A percentile compares a stretch with the other conserved stretches of the same genome.
phyloP scores from a whole-genome alignment of 2,113 vertebrate species.

The Otus sunia region DNA sequence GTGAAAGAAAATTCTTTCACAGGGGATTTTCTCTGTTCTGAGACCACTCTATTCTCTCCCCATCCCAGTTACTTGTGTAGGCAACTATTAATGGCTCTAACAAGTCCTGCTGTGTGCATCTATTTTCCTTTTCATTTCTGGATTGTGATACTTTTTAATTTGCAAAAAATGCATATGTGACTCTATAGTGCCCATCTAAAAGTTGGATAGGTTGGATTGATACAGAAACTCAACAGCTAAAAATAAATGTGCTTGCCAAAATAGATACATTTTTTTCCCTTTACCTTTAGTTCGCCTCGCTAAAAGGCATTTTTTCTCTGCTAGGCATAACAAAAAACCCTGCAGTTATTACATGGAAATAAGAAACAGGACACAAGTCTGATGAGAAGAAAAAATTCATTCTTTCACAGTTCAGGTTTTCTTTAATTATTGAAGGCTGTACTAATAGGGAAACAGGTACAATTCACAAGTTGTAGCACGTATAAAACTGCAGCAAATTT shows the following conservation, averaged over 20 bases:
- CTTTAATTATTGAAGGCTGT: not conserved
- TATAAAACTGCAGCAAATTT: not conserved
- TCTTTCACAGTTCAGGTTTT: not conserved
- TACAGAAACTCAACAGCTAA: not conserved
- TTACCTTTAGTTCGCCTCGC: not conserved
- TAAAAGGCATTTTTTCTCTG: not conserved
- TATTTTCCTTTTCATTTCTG: not conserved
- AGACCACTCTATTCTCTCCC: not conserved
- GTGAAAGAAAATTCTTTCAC: not conserved
- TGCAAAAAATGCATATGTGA: not conserved
- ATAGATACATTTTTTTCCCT: not conserved
- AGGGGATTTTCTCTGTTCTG: not conserved
- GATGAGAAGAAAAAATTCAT: not conserved
- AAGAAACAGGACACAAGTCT: not conserved
- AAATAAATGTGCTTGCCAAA: not conserved
- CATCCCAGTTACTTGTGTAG: not conserved
- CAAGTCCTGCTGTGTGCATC: accelerated
- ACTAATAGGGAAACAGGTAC: not conserved
- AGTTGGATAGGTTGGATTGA: not conserved
- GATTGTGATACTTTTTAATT: not conserved
- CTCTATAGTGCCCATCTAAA: not conserved
- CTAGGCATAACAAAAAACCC: not conserved
- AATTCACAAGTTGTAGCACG: not conserved
- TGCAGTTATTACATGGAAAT: not conserved
- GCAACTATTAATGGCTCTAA: not conserved